These are phyloP conservation scores for Aptenodytes patagonicus DNA, from an alignment of 2,113 vertebrate species.

Conservation along the genomic window DNA sequence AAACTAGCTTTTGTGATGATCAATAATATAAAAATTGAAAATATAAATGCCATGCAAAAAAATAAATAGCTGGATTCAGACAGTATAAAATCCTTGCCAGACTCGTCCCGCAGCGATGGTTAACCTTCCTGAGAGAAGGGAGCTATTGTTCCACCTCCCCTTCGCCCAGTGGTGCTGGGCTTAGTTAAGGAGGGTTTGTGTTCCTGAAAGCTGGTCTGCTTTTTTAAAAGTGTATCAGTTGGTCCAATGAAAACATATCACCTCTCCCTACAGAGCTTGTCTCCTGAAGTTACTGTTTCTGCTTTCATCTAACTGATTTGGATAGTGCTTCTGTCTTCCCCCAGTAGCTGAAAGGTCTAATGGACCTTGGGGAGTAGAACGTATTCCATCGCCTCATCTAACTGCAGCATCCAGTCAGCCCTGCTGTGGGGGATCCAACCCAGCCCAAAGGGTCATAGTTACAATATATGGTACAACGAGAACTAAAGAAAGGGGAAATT, in stretches of 20 bases:
- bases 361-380: background rate
- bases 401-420: background rate
- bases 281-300: background rate
- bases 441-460: background rate
- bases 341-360: background rate
- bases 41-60: background rate
- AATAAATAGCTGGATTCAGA: background rate
- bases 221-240: background rate
- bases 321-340: background rate
- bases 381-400: accelerated
- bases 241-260: background rate
- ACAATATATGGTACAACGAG: background rate
- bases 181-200: background rate
- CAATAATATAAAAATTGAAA: background rate
- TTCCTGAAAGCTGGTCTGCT: background rate
- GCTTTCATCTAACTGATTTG: background rate
- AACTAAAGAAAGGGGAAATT: background rate
- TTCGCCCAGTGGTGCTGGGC: background rate
- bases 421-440: background rate
- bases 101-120: background rate
- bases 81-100: background rate
- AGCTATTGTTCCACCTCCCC: background rate
- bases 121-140: constrained; percentile 17
- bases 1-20: background rate
- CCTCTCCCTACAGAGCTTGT: background rate